Conservation (phyloP, 2,113 vertebrate species). For the Bungarus multicinctus region DNA sequence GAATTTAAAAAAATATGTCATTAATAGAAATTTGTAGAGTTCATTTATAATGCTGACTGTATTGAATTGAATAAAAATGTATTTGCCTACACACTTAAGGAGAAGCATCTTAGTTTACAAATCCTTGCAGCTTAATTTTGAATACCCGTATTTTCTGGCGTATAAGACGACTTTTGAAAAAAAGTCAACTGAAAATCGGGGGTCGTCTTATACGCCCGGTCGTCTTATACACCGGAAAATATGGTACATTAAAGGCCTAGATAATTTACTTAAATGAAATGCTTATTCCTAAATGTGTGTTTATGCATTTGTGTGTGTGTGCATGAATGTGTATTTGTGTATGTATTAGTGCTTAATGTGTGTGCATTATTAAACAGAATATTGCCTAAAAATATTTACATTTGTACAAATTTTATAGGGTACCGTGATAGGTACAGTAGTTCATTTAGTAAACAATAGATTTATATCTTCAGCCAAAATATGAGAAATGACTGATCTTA, state of each 20-base stretch:
- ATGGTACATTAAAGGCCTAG: background rate
- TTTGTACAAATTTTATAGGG: background rate
- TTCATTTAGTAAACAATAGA: conserved; percentile 17
- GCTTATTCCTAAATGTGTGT: background rate
- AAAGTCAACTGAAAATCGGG: too few species aligned
- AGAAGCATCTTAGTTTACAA: too few species aligned
- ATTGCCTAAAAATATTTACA: background rate
- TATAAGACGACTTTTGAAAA: too few species aligned
- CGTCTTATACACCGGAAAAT: too few species aligned
- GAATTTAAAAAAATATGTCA: too few species aligned
- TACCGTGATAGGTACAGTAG: background rate
- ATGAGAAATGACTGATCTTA: conserved; percentile 13
- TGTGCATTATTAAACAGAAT: background rate
- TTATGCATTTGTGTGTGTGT: background rate
- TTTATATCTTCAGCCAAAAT: conserved; percentile 3
- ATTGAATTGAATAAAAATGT: too few species aligned
- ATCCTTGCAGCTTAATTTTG: too few species aligned
- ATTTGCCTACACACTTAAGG: too few species aligned
- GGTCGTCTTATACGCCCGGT: too few species aligned
- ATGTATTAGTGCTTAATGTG: background rate
- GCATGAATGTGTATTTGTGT: background rate
- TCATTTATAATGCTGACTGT: too few species aligned
- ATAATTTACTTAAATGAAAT: background rate
- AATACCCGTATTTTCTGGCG: too few species aligned
- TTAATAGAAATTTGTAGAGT: too few species aligned